Percentiles rank a stretch among this genome's conserved stretches.
Conservation (phyloP, 2,888 invertebrate species). For the Neocrepidodera transversa region DNA sequence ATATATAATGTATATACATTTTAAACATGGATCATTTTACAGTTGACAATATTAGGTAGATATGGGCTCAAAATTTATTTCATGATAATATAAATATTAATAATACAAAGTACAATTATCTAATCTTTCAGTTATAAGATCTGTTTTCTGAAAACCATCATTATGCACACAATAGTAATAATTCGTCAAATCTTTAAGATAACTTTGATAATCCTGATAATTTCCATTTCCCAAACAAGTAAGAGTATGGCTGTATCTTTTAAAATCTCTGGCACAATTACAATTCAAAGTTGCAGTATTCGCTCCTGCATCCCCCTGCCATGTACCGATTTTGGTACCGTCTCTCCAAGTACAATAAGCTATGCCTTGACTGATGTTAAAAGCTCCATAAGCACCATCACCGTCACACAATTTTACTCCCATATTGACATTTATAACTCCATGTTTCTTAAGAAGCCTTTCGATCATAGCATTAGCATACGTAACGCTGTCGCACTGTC, state of each 20-base stretch:
- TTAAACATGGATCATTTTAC: no score
- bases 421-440: slow-evolving; percentile 65
- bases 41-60: no score
- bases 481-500: slow-evolving; percentile 72
- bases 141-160: slow-evolving; percentile 64
- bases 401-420: slow-evolving; percentile 67
- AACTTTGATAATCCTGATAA: slow-evolving; percentile 63
- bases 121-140: slow-evolving; percentile 7
- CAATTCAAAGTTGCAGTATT: slow-evolving; percentile 62
- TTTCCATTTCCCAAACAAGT: slow-evolving; percentile 66
- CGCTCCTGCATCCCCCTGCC: slow-evolving; percentile 60
- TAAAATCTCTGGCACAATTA: slow-evolving; percentile 70
- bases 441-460: slow-evolving; percentile 66
- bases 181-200: slow-evolving; percentile 55
- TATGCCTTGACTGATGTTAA: slow-evolving; percentile 63
- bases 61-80: no score
- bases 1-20: no score
- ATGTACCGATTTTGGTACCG: slow-evolving; percentile 65
- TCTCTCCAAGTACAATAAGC: slow-evolving; percentile 69
- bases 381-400: slow-evolving; percentile 71
- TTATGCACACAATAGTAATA: slow-evolving; percentile 67
- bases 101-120: slow-evolving; percentile 18
- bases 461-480: slow-evolving; percentile 64
- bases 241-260: slow-evolving; percentile 63
- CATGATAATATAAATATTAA: no score